Evolutionary conservation across 1,140 invertebrate species (phyloP).

Genomic region (Pectinophora gossypiella): DNA sequence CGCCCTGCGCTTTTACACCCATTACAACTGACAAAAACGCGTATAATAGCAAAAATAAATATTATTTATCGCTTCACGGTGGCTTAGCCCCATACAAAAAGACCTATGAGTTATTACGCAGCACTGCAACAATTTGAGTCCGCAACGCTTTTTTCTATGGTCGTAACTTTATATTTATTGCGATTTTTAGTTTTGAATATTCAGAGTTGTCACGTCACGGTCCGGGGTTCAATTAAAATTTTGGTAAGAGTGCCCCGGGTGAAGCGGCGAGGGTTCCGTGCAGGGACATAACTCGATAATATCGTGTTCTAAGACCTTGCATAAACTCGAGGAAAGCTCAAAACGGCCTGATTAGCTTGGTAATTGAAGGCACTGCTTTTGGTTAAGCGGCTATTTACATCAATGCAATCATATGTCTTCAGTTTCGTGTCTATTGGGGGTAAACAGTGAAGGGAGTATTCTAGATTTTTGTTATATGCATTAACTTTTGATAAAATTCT

Average conservation of each 20-base stretch:
- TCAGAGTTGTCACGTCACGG: slow-evolving; percentile 58
- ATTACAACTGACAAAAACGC: slow-evolving; percentile 71
- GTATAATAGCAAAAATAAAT: slow-evolving; percentile 76
- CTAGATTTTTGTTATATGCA: no score
- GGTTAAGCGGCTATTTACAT: no score
- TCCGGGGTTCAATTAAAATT: slow-evolving; percentile 30
- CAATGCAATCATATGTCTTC: no score
- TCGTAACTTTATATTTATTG: slow-evolving; percentile 72
- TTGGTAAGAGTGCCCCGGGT: not conserved
- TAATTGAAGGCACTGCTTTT: no score
- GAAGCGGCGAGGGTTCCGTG: no score
- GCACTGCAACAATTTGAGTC: slow-evolving; percentile 70
- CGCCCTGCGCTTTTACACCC: slow-evolving; percentile 59
- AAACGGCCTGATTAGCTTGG: no score
- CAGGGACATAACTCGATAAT: no score
- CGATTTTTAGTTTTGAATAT: slow-evolving; percentile 61
- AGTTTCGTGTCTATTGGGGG: no score
- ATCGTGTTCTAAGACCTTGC: no score
- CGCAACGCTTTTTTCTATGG: slow-evolving; percentile 60
- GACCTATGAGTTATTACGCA: slow-evolving; percentile 69
- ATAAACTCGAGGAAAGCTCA: no score
- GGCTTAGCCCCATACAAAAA: slow-evolving; percentile 71
- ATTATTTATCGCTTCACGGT: slow-evolving; percentile 74
- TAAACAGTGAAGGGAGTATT: no score
- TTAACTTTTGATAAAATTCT: no score